Evolutionary conservation across 2,888 invertebrate genomes (phyloP).

Genomic region (Auanema freiburgensis): DNA sequence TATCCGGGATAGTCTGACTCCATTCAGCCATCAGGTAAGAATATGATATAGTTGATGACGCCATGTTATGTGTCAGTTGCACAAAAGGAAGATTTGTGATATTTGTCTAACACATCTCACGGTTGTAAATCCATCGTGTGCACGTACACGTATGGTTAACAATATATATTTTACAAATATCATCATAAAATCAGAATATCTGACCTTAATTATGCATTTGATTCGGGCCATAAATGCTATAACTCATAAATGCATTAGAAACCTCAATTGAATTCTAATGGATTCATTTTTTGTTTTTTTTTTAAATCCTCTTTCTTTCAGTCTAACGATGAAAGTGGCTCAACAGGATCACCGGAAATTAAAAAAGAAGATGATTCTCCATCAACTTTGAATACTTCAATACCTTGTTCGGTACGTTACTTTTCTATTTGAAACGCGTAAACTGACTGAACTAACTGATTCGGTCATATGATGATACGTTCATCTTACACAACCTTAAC

Average conservation of each 20-base stretch:
- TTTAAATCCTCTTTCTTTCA: conserved; percentile 11
- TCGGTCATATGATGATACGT: too few species aligned
- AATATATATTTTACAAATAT: not conserved
- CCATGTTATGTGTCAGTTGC: conserved; percentile 16
- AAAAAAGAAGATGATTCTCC: conserved; percentile 39
- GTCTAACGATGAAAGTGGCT: conserved; percentile 47
- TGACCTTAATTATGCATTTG: conserved; percentile 4
- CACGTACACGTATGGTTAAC: too few species aligned
- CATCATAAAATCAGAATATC: conserved; percentile 1
- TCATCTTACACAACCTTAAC: too few species aligned
- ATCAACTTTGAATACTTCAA: not conserved
- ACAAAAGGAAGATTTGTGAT: not conserved
- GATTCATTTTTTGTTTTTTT: too few species aligned
- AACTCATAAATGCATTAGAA: not conserved
- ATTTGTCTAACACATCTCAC: too few species aligned
- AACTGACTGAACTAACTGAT: too few species aligned
- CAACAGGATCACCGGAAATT: conserved; percentile 41
- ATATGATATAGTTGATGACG: conserved; percentile 15
- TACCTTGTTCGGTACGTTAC: not conserved
- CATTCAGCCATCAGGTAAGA: conserved; percentile 39
- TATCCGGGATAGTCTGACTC: conserved; percentile 44
- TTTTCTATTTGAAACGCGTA: too few species aligned
- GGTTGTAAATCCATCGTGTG: too few species aligned
- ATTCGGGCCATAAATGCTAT: not conserved
- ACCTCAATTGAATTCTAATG: too few species aligned